Base-by-base conservation (phyloP, 2,113 vertebrate genomes). In the Chloebia gouldiae region DNA sequence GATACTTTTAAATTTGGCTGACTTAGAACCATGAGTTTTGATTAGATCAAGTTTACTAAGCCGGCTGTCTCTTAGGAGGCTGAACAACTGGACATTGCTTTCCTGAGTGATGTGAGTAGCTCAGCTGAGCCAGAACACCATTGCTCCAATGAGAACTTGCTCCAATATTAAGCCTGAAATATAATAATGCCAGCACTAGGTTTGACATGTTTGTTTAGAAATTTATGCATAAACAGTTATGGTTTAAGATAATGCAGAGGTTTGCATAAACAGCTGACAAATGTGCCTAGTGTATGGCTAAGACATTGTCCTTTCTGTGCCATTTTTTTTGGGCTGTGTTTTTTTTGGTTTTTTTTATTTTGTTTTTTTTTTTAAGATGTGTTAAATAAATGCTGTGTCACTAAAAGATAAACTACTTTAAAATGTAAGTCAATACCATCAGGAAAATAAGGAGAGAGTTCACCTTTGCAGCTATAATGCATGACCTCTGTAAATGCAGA, bases 271-370 rank as follows among this genome's bases (percentile, higher is more conserved):
- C 24, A 76, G 47, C 22, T 76, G 77, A 61, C 8, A 91, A 45
- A 65, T 31, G 39, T 27, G 20, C 23, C 51, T 42, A 49, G 16
- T 19, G 19, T 50, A 72, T 12, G 6, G 37, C 50, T 69, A 61
- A 73, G 30, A 47, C 10, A 50, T 21, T 31, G 12, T 70, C 6
- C 18, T 15, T 70, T 59, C 42, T 79, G 44, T 60, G n/a, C 11
- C 3, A 0, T 0, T 8, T 8, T 25, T 35, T 33, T 45, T 15
- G 3, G 17, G 5, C 2, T 13, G 11, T 28, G 40, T 4, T 10
- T 3, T 50, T 66, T 71, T 65, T 69, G 6, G 42, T 42, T 42
- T 42, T 40, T 27, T 37, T 23, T 10, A 15, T 6, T 2, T 45
- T 63, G 59, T 64, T 69, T 5, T 42, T 65, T 76, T 60, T 71